phyloP scores from a whole-genome alignment of 2,888 invertebrate species.

The Dilophus febrilis region DNA sequence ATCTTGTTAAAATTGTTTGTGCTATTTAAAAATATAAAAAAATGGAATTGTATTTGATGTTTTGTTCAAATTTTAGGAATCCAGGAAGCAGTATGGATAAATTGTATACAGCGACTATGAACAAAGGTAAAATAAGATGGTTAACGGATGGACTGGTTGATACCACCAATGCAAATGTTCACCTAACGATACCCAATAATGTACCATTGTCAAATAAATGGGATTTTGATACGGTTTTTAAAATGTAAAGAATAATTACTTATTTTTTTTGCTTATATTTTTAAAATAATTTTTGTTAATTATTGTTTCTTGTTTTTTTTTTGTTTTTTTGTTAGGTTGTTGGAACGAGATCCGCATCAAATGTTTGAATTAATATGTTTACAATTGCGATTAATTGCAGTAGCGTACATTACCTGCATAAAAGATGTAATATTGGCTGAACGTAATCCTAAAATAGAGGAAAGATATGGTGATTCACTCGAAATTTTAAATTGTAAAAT shows the following conservation, averaged over 20 bases:
- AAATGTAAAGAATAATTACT: conserved; percentile 5
- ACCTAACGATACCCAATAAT: conserved; percentile 7
- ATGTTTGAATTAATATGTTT: conserved; percentile 46
- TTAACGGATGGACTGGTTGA: conserved; percentile 9
- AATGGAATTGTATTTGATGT: too few species aligned
- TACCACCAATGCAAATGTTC: conserved; percentile 6
- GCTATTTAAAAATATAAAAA: too few species aligned
- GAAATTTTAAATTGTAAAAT: too few species aligned
- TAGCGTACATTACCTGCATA: conserved; percentile 36
- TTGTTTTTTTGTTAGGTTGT: conserved; percentile 25
- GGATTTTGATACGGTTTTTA: conserved; percentile 9
- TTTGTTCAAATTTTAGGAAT: conserved; percentile 3
- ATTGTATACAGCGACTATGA: conserved; percentile 7
- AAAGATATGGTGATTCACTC: conserved; percentile 2
- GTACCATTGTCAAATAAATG: conserved; percentile 10
- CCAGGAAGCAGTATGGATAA: conserved; percentile 4
- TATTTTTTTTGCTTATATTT: not conserved
- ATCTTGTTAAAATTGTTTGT: not conserved
- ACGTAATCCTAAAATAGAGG: not conserved
- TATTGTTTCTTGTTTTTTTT: not conserved
- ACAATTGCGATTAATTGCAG: conserved; percentile 46
- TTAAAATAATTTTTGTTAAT: not conserved
- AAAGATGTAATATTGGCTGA: too few species aligned
- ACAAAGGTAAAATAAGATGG: conserved; percentile 7
- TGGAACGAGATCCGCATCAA: conserved; percentile 42